These are phyloP conservation scores for Agrochola lychnidis DNA, from an alignment of 2,888 invertebrate species.

Conservation along the genomic window DNA sequence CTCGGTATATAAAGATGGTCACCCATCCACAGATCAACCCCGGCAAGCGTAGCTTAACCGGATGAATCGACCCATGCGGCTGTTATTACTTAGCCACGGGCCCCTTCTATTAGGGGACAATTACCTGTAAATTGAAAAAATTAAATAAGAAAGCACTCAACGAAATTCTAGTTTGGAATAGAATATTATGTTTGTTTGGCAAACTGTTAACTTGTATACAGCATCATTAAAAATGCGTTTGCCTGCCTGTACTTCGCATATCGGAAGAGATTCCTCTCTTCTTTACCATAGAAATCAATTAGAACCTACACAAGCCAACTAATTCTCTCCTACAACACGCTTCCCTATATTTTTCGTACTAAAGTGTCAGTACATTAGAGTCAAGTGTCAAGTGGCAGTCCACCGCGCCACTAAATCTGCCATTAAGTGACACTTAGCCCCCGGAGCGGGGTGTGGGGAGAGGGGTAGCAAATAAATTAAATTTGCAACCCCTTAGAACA, in stretches of 20 bases:
- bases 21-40: no score
- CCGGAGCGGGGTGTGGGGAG: not conserved
- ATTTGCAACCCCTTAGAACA: conserved; percentile 51
- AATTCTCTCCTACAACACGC: not conserved
- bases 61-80: no score
- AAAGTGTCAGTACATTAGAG: conserved; percentile 55
- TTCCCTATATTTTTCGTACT: conserved; percentile 32
- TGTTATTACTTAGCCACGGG: no score
- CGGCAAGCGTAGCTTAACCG: no score
- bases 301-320: not conserved
- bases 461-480: conserved; percentile 39
- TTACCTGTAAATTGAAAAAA: not conserved
- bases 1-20: no score
- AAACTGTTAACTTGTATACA: not conserved
- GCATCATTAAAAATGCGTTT: not conserved
- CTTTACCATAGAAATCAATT: not conserved
- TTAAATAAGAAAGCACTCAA: not conserved
- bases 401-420: conserved; percentile 64
- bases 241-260: not conserved
- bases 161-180: not conserved
- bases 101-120: not conserved
- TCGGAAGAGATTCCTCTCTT: not conserved
- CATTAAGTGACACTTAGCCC: conserved; percentile 58
- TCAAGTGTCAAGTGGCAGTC: conserved; percentile 52
- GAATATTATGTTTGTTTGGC: not conserved